phyloP scores from a whole-genome alignment of 2,113 vertebrate genomes.

The Platycercus adscitus region DNA sequence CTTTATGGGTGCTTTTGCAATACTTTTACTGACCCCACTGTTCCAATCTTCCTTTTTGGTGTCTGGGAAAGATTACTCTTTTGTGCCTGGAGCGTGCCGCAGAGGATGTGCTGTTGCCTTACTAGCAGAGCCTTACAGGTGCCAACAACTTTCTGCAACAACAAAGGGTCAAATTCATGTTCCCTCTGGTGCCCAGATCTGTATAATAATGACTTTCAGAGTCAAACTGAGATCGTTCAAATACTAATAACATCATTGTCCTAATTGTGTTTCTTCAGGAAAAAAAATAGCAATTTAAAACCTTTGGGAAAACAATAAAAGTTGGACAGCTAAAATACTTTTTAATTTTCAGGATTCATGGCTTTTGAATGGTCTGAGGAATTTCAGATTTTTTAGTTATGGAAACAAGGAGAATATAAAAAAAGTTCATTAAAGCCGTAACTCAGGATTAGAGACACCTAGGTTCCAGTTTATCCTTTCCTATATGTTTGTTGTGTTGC shows the following conservation, averaged over 20 bases:
- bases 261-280: background rate
- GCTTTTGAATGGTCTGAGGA: background rate
- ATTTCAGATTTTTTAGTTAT: background rate
- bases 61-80: background rate
- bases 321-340: background rate
- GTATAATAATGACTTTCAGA: background rate
- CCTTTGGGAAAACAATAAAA: background rate
- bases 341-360: background rate
- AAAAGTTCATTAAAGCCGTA: background rate
- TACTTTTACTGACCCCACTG: slow-evolving; percentile 1
- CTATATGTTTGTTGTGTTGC: background rate
- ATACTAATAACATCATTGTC: background rate
- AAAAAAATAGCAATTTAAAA: background rate
- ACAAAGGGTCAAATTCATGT: background rate
- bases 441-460: background rate
- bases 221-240: background rate
- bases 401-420: background rate
- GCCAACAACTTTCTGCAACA: background rate
- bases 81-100: background rate
- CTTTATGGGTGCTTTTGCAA: slow-evolving; percentile 15
- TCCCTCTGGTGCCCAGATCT: background rate
- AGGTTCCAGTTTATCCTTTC: background rate
- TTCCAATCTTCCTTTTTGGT: background rate
- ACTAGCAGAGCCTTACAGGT: background rate
- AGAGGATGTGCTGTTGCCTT: background rate